These are phyloP conservation scores for Atopsyche davidsoni DNA, from an alignment of 1,140 invertebrate genomes.

Conservation along the genomic window DNA sequence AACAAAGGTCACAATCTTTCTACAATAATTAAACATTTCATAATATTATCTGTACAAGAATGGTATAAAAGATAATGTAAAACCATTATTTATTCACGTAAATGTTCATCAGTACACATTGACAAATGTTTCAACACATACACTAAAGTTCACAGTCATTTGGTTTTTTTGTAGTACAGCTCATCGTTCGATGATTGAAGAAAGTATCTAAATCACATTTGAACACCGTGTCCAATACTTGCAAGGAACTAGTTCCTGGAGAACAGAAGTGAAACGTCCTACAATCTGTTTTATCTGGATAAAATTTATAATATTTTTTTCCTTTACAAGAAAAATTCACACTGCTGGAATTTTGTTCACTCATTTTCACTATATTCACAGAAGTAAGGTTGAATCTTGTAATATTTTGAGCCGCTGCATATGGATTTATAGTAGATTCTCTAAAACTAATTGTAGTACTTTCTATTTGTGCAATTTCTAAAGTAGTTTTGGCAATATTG, in stretches of 20 bases:
- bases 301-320: slow-evolving; percentile 28
- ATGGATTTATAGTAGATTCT: slow-evolving; percentile 5
- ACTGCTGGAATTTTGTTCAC: slow-evolving; percentile 19
- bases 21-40: not conserved
- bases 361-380: slow-evolving; percentile 23
- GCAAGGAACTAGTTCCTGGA: slow-evolving; percentile 13
- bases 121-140: too few species aligned
- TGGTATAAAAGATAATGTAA: slow-evolving; percentile 24
- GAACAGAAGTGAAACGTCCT: slow-evolving; percentile 30
- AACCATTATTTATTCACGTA: slow-evolving; percentile 24
- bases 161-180: slow-evolving; percentile 25
- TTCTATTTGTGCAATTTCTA: slow-evolving; percentile 26
- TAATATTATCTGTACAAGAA: slow-evolving; percentile 11
- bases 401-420: slow-evolving; percentile 1
- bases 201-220: slow-evolving; percentile 26
- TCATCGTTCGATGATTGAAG: slow-evolving; percentile 16
- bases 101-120: slow-evolving; percentile 7
- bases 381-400: slow-evolving; percentile 20
- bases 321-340: slow-evolving; percentile 23
- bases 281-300: slow-evolving; percentile 28
- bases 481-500: slow-evolving; percentile 20
- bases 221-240: slow-evolving; percentile 27
- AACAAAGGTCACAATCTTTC: not conserved
- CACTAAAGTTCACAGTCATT: slow-evolving; percentile 26
- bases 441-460: slow-evolving; percentile 22